phyloP scores from a whole-genome alignment of 1,140 invertebrate species.

The Goniozus legneri region DNA sequence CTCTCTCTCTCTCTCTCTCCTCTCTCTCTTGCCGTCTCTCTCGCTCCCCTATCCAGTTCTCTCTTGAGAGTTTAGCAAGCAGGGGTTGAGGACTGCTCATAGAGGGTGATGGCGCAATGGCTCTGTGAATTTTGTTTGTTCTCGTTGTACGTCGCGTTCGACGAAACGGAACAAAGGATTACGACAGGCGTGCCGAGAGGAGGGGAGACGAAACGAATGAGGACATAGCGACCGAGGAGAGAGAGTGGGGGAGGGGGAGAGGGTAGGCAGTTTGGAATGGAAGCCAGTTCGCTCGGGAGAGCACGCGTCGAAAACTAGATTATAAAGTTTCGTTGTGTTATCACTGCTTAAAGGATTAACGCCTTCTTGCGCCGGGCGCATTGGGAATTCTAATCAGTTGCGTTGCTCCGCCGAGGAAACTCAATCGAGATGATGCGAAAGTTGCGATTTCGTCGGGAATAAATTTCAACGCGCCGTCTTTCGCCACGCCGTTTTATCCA shows the following conservation, averaged over 20 bases:
- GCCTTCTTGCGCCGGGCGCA: slow-evolving; percentile 13
- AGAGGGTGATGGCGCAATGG: too few species aligned
- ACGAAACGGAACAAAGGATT: slow-evolving; percentile 7
- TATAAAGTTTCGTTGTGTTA: slow-evolving; percentile 28
- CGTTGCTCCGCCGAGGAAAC: not conserved
- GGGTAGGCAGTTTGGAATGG: not conserved
- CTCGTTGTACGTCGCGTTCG: not conserved
- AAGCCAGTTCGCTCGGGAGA: not conserved
- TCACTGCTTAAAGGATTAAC: slow-evolving; percentile 27
- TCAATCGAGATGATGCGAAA: not conserved
- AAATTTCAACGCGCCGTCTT: too few species aligned
- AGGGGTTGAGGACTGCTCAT: too few species aligned
- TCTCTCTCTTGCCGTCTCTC: too few species aligned
- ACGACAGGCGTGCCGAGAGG: too few species aligned
- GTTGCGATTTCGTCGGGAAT: not conserved
- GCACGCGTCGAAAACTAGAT: slow-evolving; percentile 23
- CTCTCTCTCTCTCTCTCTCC: too few species aligned
- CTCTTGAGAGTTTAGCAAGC: too few species aligned
- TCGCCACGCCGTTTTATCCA: too few species aligned
- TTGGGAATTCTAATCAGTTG: slow-evolving; percentile 19
- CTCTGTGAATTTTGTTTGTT: slow-evolving; percentile 10
- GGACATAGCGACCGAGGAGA: too few species aligned
- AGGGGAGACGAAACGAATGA: too few species aligned
- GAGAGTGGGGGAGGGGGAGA: not conserved
- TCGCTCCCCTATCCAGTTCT: too few species aligned